A percentile compares a stretch with the other conserved stretches of the same genome.
phyloP scores from a whole-genome alignment of 2,888 invertebrate species.

The Kryphioiulus occultus region DNA sequence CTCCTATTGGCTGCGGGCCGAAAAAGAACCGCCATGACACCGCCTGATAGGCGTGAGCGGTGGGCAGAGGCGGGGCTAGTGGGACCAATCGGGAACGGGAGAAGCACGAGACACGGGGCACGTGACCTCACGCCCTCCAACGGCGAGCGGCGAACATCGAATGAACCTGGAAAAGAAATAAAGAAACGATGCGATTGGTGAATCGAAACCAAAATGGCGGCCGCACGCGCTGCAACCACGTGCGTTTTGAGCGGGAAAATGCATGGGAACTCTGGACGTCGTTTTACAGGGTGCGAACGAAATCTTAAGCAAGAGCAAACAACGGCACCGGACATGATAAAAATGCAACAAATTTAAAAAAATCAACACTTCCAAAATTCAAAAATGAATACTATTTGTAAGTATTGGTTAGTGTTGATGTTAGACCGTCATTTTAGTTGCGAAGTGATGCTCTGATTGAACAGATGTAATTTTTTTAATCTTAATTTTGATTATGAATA shows the following conservation, averaged over 20 bases:
- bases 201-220: not conserved
- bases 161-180: not conserved
- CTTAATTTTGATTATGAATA: no score
- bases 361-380: no score
- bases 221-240: not conserved
- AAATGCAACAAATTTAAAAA: no score
- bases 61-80: not conserved
- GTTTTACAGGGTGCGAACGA: no score
- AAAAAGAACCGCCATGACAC: not conserved
- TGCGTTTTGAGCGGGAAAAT: not conserved
- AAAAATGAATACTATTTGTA: no score
- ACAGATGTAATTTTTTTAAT: no score
- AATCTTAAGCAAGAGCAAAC: no score
- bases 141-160: not conserved
- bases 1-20: not conserved
- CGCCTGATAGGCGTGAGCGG: not conserved
- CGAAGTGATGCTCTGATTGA: no score
- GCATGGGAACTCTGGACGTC: no score
- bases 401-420: no score
- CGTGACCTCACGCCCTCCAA: not conserved
- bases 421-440: no score
- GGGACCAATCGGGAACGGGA: not conserved
- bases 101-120: not conserved
- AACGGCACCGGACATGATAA: no score
- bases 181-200: not conserved